Evolutionary conservation across 2,113 vertebrate species (phyloP).

Genomic region (Takifugu flavidus): DNA sequence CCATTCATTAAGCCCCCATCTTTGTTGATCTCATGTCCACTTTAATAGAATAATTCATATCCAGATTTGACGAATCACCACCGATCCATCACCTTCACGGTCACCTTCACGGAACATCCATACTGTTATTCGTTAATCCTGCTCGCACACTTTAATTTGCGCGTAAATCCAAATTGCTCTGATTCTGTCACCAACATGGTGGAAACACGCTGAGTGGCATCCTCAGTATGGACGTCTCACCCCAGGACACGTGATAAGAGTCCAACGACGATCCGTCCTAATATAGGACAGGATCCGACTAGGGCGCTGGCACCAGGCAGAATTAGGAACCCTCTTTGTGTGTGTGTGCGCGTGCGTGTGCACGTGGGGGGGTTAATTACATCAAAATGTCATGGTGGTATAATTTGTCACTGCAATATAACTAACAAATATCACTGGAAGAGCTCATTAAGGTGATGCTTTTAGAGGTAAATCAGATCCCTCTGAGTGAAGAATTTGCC

Average conservation of each 20-base stretch:
- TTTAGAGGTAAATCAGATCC: neutral
- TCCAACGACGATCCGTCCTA: neutral
- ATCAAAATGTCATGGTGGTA: neutral
- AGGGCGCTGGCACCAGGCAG: conserved; percentile 8
- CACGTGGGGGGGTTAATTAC: conserved; percentile 9
- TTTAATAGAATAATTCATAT: too few relatives aligned
- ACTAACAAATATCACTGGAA: conserved; percentile 19
- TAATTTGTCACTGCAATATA: neutral
- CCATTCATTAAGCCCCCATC: too few relatives aligned
- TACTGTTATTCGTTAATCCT: neutral
- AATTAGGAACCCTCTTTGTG: conserved; percentile 1
- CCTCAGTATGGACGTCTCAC: neutral
- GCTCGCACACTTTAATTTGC: neutral
- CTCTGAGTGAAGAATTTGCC: neutral
- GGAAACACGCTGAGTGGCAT: neutral
- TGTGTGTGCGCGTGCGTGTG: conserved; percentile 2
- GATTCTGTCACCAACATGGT: neutral
- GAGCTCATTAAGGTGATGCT: conserved; percentile 14
- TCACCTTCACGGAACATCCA: too few relatives aligned
- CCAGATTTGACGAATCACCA: too few relatives aligned
- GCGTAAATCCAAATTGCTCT: neutral
- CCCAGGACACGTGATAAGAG: neutral
- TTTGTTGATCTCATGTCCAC: too few relatives aligned
- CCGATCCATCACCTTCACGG: neutral
- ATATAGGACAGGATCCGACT: conserved; percentile 11